Evolutionary conservation across 2,113 vertebrate genomes (phyloP), one percentile per base, ranked within the genome.

Genomic region (Acrocephalus arundinaceus): DNA sequence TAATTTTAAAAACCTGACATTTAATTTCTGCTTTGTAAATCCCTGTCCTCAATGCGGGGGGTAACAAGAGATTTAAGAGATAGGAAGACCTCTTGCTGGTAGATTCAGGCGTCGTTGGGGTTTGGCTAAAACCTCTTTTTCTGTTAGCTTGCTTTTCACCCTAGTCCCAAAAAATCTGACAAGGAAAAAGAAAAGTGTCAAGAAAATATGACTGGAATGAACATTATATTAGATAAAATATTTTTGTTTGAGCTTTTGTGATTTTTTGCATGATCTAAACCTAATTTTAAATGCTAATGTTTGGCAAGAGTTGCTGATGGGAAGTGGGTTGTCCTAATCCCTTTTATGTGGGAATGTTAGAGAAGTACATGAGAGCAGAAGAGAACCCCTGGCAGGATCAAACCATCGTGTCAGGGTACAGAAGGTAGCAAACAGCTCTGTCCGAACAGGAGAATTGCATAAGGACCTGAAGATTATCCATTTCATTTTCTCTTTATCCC

Each of bases 11-110:
- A 93, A 57, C 41, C 61, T 28, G 12, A 24, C 11, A 22, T 67
- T 62, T 78, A 92, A 67, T 89, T 92, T 90, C 48, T 84, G 72
- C 27, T 85, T 68, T 81, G 55, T 92, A 92, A 94, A 90, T 78
- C 73, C 27, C 17, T 90, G 48, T 58, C 15, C 7, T 61, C 81
- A 87, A n/a, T 61, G 37, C 8, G 76, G 23, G 8, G 41, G 51
- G 75, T 72, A 84, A 78, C 5, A 45, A 58, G 57, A 86, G 71
- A 76, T 76, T 90, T 74, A 71, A 86, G 75, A 85, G 43, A 51
- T 37, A 75, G 72, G n/a, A 92, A 61, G 37, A 41, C 17, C 11
- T 77, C 39, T 48, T 87, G 61, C 13, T 55, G 57, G 37, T 45
- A n/a, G 33, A 65, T 78, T 81, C 37, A 75, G 33, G 13, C 0